Evolutionary conservation across 1,140 invertebrate species (phyloP).

Genomic region (Drosophila willistoni): DNA sequence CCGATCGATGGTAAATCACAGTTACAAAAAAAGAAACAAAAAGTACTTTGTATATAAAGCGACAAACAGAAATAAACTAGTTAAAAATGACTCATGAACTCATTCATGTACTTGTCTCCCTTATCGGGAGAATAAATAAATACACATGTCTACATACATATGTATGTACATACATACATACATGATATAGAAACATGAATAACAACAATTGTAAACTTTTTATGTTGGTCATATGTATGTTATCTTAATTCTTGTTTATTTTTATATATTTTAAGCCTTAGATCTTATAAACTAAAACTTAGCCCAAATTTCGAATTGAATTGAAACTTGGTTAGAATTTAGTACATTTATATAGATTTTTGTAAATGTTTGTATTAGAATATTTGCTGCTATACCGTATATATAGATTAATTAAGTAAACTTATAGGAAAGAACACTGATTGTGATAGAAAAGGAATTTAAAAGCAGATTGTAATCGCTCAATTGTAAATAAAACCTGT

Average conservation of each 20-base stretch:
- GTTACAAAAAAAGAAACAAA: not conserved
- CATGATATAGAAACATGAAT: conserved; percentile 4
- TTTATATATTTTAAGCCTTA: conserved; percentile 23
- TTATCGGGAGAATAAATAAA: conserved; percentile 22
- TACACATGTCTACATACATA: too few relatives aligned
- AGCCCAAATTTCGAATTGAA: not conserved
- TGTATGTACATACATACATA: too few relatives aligned
- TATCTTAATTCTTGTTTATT: conserved; percentile 22
- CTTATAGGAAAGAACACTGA: not conserved
- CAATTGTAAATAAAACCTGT: not conserved
- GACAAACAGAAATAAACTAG: not conserved
- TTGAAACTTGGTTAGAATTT: not conserved
- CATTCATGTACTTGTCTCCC: not conserved
- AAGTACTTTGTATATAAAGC: not conserved
- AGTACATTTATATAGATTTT: not conserved
- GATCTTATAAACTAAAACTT: conserved; percentile 15
- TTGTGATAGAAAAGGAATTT: not conserved
- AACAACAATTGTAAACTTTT: conserved; percentile 11
- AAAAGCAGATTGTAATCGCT: not conserved
- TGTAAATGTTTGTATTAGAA: not conserved
- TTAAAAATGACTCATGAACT: conserved; percentile 28
- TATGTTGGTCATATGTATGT: conserved; percentile 30
- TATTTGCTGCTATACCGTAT: not conserved
- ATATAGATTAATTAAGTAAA: too few relatives aligned
- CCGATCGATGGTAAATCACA: conserved; percentile 33